phyloP scores from a whole-genome alignment of 2,888 invertebrate species.

The Yponomeuta evonymella region DNA sequence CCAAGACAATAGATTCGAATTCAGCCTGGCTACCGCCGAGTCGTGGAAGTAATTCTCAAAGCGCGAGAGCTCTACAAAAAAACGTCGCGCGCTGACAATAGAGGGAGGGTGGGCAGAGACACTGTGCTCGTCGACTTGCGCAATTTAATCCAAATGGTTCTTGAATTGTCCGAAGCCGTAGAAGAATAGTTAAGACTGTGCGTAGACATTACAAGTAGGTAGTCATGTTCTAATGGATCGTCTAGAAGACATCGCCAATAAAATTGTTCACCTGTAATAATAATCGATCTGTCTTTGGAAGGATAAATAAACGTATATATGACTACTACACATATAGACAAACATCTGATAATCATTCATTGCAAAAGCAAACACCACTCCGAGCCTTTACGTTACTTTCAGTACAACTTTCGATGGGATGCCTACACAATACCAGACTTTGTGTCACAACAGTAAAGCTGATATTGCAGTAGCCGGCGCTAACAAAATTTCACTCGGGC shows the following conservation, averaged over 20 bases:
- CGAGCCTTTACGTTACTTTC: neutral
- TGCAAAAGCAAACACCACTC: neutral
- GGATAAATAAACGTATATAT: neutral
- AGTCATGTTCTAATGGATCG: too few relatives aligned
- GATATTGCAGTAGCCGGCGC: neutral
- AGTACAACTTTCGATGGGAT: neutral
- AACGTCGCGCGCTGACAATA: neutral
- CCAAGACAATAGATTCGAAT: neutral
- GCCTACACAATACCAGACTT: neutral
- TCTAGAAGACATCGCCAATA: too few relatives aligned
- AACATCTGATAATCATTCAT: neutral
- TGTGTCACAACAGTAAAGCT: neutral
- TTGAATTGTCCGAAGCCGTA: neutral
- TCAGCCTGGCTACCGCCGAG: neutral
- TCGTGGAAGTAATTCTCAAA: neutral
- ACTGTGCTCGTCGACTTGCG: neutral
- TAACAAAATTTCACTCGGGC: slow-evolving; percentile 6
- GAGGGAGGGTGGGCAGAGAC: neutral
- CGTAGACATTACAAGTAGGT: neutral
- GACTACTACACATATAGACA: neutral
- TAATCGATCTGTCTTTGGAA: too few relatives aligned
- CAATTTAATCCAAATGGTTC: neutral
- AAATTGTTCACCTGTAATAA: too few relatives aligned
- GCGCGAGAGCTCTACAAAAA: neutral
- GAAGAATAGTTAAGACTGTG: neutral